Percentiles rank a stretch among this genome's conserved stretches.
These are phyloP conservation scores for Chloebia gouldiae DNA, from an alignment of 2,113 vertebrate species.

Conservation along the genomic window DNA sequence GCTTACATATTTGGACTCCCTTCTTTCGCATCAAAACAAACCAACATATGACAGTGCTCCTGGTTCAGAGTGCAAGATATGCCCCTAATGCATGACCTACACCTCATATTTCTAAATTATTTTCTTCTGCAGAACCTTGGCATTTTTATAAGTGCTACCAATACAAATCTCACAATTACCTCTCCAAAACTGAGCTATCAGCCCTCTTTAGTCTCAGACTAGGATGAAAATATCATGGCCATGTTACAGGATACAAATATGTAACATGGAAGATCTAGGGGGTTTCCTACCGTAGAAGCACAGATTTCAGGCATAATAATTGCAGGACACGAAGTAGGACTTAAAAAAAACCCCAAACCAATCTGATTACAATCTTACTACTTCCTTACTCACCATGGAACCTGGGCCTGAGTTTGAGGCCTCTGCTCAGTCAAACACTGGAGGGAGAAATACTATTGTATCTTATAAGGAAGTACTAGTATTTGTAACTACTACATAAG, in stretches of 20 bases:
- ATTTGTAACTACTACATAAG: background rate
- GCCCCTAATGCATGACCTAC: background rate
- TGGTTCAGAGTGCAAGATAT: background rate
- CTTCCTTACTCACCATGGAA: background rate
- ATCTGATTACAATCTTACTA: background rate
- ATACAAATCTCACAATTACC: background rate
- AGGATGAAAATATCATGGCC: background rate
- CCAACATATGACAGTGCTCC: background rate
- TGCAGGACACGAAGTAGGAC: background rate
- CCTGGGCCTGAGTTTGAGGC: background rate
- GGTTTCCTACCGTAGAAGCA: background rate
- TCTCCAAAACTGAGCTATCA: background rate
- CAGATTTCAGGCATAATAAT: background rate
- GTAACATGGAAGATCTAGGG: background rate
- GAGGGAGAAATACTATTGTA: background rate
- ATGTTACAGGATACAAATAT: background rate
- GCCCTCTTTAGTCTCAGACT: background rate
- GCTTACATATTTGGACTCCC: background rate
- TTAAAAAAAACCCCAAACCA: background rate
- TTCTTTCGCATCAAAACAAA: background rate
- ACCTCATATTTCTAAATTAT: background rate
- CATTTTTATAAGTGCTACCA: background rate
- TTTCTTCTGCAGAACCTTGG: background rate
- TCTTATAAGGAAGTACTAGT: background rate
- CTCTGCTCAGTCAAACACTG: background rate